Evolutionary conservation across 2,888 invertebrate species (phyloP).

Genomic region (Lasius platythorax): DNA sequence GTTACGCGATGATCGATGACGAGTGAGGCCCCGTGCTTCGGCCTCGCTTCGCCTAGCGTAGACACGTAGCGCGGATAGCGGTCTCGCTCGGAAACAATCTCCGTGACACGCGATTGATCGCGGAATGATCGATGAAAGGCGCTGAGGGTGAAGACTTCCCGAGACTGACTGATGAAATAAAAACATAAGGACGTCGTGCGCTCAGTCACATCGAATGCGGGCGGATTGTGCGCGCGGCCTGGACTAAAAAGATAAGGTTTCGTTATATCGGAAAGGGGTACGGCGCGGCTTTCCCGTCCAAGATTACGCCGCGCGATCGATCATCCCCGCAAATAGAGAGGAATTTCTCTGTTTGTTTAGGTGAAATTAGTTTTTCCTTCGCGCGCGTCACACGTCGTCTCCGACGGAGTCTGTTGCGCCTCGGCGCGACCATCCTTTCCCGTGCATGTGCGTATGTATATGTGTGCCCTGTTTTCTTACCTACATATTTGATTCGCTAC

Average conservation of each 20-base stretch:
- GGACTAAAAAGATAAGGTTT: conserved; percentile 74
- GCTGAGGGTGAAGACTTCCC: conserved; percentile 43
- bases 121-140: conserved; percentile 76
- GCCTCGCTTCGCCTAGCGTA: conserved; percentile 62
- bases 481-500: conserved; percentile 44
- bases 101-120: conserved; percentile 75
- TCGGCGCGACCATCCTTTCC: not conserved
- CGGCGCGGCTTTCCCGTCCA: conserved; percentile 25
- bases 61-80: conserved; percentile 67
- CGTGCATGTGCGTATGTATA: not conserved
- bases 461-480: conserved; percentile 40
- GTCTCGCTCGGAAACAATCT: conserved; percentile 73
- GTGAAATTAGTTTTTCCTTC: conserved; percentile 71
- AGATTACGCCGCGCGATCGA: conserved; percentile 72
- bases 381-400: conserved; percentile 33
- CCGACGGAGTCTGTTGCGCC: not conserved
- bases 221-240: conserved; percentile 58
- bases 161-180: conserved; percentile 66
- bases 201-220: conserved; percentile 43
- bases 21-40: conserved; percentile 69
- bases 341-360: conserved; percentile 73
- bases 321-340: conserved; percentile 69
- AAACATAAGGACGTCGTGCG: conserved; percentile 57
- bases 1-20: conserved; percentile 77
- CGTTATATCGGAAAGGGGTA: conserved; percentile 50